Conservation (phyloP, 2,113 vertebrate genomes). For the Odontesthes bonariensis region DNA sequence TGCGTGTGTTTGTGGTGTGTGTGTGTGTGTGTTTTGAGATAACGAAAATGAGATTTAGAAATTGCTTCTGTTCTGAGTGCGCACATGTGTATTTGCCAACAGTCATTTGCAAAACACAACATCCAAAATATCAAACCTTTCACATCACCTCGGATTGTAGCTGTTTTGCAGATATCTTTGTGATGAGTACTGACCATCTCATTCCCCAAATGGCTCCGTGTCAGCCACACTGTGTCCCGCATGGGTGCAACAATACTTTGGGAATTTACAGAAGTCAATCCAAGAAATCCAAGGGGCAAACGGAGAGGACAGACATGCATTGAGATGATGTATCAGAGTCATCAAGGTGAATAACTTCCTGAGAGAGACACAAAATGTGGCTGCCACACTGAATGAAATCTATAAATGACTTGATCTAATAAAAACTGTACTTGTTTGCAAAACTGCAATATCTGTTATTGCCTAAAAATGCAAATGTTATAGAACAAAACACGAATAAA, state of each 20-base stretch:
- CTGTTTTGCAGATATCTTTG: constrained; percentile 39
- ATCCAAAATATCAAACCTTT: constrained; percentile 53
- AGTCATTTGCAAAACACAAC: constrained; percentile 23
- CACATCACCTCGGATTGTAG: constrained; percentile 69
- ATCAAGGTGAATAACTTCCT: constrained; percentile 70
- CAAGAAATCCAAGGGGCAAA: constrained; percentile 37
- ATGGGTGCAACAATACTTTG: constrained; percentile 13
- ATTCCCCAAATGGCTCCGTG: constrained; percentile 69
- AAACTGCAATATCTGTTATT: constrained; percentile 58
- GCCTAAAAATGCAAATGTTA: constrained; percentile 41
- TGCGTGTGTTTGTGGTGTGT: constrained; percentile 52
- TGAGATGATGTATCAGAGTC: constrained; percentile 51
- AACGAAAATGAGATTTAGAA: constrained; percentile 51
- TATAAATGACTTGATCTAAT: constrained; percentile 63
- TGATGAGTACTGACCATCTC: constrained; percentile 70
- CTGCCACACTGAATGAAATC: constrained; percentile 59
- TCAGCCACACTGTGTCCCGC: constrained; percentile 36
- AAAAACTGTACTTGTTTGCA: constrained; percentile 59
- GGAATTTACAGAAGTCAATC: constrained; percentile 58
- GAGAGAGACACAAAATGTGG: constrained; percentile 18
- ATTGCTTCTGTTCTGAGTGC: constrained; percentile 27
- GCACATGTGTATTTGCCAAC: not conserved
- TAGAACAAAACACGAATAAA: constrained; percentile 36
- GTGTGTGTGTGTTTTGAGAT: constrained; percentile 52
- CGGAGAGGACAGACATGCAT: constrained; percentile 9